phyloP scores from a whole-genome alignment of 2,113 vertebrate species.

The Cavia aperea region DNA sequence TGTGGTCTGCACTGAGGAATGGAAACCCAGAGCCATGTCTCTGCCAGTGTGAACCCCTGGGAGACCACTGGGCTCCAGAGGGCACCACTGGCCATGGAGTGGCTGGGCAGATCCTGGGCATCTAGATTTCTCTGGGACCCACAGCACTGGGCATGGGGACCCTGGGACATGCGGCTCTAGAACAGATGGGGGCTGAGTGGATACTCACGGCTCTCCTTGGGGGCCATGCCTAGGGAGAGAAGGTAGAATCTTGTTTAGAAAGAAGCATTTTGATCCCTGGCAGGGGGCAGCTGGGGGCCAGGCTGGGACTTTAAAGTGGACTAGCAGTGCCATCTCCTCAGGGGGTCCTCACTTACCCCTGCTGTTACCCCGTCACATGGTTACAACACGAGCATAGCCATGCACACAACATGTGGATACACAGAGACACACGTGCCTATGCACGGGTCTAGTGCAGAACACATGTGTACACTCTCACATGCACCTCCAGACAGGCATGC shows the following conservation, averaged over 20 bases:
- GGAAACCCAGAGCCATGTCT: neutral
- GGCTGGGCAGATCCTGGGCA: neutral
- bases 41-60: neutral
- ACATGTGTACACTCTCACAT: neutral
- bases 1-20: fast-evolving
- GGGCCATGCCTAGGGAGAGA: neutral
- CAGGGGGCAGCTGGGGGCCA: neutral
- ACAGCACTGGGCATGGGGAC: neutral
- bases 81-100: neutral
- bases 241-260: conserved; percentile 35
- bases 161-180: neutral
- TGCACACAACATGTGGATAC: fast-evolving
- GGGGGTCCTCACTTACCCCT: neutral
- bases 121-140: neutral
- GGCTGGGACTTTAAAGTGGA: neutral
- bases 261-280: neutral
- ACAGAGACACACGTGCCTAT: neutral
- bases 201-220: conserved; percentile 46
- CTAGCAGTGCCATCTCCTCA: no score
- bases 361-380: neutral
- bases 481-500: no score
- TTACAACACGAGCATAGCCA: neutral
- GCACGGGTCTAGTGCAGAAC: no score
- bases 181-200: neutral
- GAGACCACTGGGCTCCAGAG: neutral